Evolutionary conservation across 2,113 vertebrate species (phyloP).

Genomic region (Sus scrofa): T2T-Sscrofa CM000819.6:34472501-34473000

Average conservation of each 20-base stretch:
- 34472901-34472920: no score
- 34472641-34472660: not conserved
- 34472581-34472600: not conserved
- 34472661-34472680: not conserved
- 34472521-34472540: not conserved
- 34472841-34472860: not conserved
- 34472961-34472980: no score
- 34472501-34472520: not conserved
- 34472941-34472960: no score
- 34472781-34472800: not conserved
- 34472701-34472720: constrained; percentile 10
- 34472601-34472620: not conserved
- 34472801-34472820: not conserved
- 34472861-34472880: no score
- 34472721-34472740: not conserved
- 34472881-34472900: no score
- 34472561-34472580: constrained; percentile 22
- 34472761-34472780: not conserved
- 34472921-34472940: no score
- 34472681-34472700: not conserved
- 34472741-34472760: constrained; percentile 35
- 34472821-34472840: not conserved
- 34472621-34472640: not conserved
- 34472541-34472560: not conserved
- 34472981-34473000: no score